Base-by-base conservation (phyloP, 1,140 invertebrate species). In the Bombus impatiens region DNA sequence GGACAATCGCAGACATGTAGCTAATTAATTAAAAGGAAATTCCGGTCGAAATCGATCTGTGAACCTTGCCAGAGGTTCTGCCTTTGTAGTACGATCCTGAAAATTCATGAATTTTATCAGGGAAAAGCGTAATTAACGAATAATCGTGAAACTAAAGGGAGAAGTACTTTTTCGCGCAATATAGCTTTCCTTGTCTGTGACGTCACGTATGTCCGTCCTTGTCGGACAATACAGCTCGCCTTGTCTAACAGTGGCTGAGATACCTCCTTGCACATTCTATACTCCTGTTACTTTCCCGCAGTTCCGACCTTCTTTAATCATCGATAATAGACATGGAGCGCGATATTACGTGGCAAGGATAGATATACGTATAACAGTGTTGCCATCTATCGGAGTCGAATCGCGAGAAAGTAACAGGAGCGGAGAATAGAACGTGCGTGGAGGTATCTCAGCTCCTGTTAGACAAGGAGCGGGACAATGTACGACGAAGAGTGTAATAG, bases 221-320 rank as follows among this genome's bases (percentile, higher is more conserved):
- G n/a, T 65, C 4, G 13, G 13, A 0, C n/a, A 6, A 6, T 8
- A 8, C 2, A 0, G 13, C 13, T 13, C 3, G 5, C 3, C 28
- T 62, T 62, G 59, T 62, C 28, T 62, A 62, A 1, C 59, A 62
- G 28, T 0, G 2, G 12, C 18, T 8, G 4, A 32, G 13, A n/a
- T 6, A 65, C n/a, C n/a, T 32, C 62, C n/a, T 18, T 0, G 5
- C 13, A 0, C 2, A 32, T 65, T 32, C 62, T 65, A 32, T 65
- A 8, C 0, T 65, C 62, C 62, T 32, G 62, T 32, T 65, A 65
- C n/a, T 32, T 65, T 65, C n/a, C 15, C n/a, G 62, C n/a, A 32
- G 3, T 65, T n/a, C n/a, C 13, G n/a, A 8, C 4, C 12, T 6
- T 13, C 4, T 32, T 15, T 32, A 5, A 65, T n/a, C 5, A 8